Conservation (phyloP, 2,113 vertebrate species). For the Myiozetetes cayanensis region DNA sequence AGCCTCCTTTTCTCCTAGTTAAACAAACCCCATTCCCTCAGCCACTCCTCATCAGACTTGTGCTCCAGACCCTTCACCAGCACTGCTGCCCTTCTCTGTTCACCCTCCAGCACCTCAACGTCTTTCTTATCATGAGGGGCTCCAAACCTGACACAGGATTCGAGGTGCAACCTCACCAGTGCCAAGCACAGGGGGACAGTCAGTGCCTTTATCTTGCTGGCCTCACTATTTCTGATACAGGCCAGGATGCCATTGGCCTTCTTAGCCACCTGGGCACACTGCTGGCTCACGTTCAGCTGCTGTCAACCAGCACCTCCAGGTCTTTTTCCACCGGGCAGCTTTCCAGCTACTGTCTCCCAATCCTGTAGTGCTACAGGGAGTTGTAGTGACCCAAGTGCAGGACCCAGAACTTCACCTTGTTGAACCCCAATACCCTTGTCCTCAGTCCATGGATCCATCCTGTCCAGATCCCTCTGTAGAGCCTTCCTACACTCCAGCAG, state of each 20-base stretch:
- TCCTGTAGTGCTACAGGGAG: not conserved
- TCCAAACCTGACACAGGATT: not conserved
- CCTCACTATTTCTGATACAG: not conserved
- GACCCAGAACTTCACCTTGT: not conserved
- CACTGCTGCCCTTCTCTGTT: not conserved
- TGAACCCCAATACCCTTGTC: not conserved
- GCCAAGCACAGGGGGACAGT: not conserved
- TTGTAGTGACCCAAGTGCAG: not conserved
- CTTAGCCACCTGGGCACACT: not conserved
- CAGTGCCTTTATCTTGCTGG: not conserved
- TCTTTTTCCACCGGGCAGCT: not conserved
- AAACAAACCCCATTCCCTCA: not conserved
- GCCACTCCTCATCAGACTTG: not conserved
- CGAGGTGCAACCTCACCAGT: accelerated
- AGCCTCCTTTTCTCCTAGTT: not conserved
- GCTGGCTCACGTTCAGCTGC: not conserved
- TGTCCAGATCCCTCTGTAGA: not conserved
- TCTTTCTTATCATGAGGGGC: not conserved
- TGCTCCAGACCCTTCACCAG: not conserved
- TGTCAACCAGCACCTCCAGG: not conserved
- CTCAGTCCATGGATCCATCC: not conserved
- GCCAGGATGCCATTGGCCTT: not conserved
- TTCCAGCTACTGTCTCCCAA: not conserved
- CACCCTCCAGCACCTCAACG: not conserved
- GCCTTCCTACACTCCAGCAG: not conserved